These are phyloP conservation scores for Ianthella basta DNA, from an alignment of 37 sponge, comb jelly and placozoan genomes.

Conservation along the genomic window DNA sequence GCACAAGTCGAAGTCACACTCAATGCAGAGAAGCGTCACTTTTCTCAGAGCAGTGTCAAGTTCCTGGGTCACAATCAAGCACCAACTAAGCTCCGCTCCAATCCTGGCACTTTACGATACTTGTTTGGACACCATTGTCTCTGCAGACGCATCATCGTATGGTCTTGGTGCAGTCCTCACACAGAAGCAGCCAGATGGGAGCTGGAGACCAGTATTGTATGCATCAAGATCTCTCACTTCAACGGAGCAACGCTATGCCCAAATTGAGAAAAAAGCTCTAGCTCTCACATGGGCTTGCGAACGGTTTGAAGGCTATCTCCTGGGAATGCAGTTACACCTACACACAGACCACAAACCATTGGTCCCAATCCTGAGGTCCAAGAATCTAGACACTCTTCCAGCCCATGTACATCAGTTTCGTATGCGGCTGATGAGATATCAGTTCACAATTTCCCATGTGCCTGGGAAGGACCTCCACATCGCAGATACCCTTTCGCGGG, in stretches of 20 bases:
- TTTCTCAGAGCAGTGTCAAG: constrained; percentile 30
- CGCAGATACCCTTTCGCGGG: constrained; percentile 34
- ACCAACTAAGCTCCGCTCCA: constrained; percentile 26
- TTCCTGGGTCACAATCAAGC: constrained; percentile 56
- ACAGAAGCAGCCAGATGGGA: background rate
- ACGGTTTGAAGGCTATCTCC: constrained; percentile 10
- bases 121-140: constrained; percentile 13
- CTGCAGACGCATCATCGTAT: constrained; percentile 4
- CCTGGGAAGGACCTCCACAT: constrained; percentile 37
- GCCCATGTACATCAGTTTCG: constrained; percentile 44
- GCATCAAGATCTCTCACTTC: constrained; percentile 9
- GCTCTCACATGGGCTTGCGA: constrained; percentile 47
- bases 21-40: constrained; percentile 41
- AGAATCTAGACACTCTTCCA: constrained; percentile 42
- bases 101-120: constrained; percentile 12
- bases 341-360: constrained; percentile 60
- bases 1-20: constrained; percentile 33
- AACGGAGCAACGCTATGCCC: constrained; percentile 32
- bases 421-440: constrained; percentile 50
- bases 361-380: constrained; percentile 39
- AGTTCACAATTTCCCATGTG: constrained; percentile 34
- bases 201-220: background rate
- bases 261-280: constrained; percentile 33
- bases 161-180: background rate
- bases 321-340: constrained; percentile 24